These are phyloP conservation scores for Prietella phreatophila DNA, from an alignment of 2,113 vertebrate species.

Conservation along the genomic window DNA sequence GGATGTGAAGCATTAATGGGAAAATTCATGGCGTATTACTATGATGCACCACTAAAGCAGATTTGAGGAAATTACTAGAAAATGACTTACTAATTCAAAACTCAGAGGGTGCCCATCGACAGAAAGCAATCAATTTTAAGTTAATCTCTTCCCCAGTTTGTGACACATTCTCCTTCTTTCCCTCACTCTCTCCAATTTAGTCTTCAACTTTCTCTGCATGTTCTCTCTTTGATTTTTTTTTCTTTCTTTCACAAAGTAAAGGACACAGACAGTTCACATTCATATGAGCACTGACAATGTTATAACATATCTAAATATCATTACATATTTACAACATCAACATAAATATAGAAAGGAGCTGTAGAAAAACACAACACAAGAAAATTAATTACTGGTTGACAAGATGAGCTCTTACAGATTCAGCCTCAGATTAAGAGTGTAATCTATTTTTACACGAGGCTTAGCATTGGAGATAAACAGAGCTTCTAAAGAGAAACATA, in stretches of 20 bases:
- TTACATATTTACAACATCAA: not conserved
- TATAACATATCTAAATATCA: not conserved
- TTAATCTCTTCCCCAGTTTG: conserved; percentile 33
- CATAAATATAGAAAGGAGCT: not conserved
- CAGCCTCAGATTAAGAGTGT: not conserved
- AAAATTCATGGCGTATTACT: conserved; percentile 23
- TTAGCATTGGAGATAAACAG: not conserved
- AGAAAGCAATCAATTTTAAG: conserved; percentile 30
- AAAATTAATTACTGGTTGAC: not conserved
- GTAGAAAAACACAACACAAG: not conserved
- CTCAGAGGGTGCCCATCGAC: not conserved
- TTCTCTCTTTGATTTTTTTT: not conserved
- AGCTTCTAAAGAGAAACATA: conserved; percentile 60
- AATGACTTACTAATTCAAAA: conserved; percentile 26
- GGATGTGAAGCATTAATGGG: conserved; percentile 10
- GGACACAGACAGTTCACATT: not conserved
- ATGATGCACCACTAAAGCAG: conserved; percentile 14
- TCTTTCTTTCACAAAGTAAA: not conserved
- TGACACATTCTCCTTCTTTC: conserved; percentile 14
- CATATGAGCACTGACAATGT: not conserved
- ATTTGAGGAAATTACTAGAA: conserved; percentile 30
- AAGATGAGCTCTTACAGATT: not conserved
- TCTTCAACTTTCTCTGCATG: not conserved
- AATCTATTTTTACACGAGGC: not conserved
- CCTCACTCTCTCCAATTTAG: conserved; percentile 1